Evolutionary conservation across 2,797 vertebrate genomes (phyloP), one percentile per base, ranked within the genome.

Genomic region (Arctocebus calabarensis): DNA sequence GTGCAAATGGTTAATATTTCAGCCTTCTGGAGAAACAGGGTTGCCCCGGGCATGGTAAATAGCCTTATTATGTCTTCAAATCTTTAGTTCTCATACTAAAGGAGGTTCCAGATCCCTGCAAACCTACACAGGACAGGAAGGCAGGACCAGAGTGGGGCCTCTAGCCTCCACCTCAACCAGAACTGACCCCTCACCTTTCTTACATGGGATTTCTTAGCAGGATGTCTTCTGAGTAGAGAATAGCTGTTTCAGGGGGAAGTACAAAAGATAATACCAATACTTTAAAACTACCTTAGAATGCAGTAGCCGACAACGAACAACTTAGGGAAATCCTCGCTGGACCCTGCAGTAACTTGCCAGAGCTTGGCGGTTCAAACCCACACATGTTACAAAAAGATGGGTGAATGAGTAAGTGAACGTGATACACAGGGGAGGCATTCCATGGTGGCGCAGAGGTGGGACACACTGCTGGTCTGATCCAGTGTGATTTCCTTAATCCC

Each of bases 271-370:
- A 27, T 23, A 27, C 29, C 22, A 48, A 40, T 78, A 57, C 22
- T 83, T 73, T 40, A 57, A 96, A 94, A 66, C 37, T 64, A 13
- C 48, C 62, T 89, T 81, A 37, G 66, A 83, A 90, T 40, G 32
- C 19, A 77, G 43, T 20, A 2, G 25, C 14, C 32, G 1, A 29
- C 40, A 48, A 19, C 13, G 13, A 19, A n/a, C 1, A 64, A 4
- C 20, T 52, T 29, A 79, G 11, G 12, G 1, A 2, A 57, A n/a
- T 1, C n/a, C 12, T 88, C 13, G 59, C 2, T 4, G 37, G 55
- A 19, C 0, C 7, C 32, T 81, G 8, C 20, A n/a, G 22, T 68
- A 82, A 5, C 20, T 45, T 32, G 29, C 27, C 45, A 79, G 32
- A 75, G 17, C 14, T 64, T 78, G 68, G 22, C 37, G 75, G n/a